These are phyloP conservation scores for Bufo gargarizans DNA, from an alignment of 2,113 vertebrate genomes.

Conservation along the genomic window DNA sequence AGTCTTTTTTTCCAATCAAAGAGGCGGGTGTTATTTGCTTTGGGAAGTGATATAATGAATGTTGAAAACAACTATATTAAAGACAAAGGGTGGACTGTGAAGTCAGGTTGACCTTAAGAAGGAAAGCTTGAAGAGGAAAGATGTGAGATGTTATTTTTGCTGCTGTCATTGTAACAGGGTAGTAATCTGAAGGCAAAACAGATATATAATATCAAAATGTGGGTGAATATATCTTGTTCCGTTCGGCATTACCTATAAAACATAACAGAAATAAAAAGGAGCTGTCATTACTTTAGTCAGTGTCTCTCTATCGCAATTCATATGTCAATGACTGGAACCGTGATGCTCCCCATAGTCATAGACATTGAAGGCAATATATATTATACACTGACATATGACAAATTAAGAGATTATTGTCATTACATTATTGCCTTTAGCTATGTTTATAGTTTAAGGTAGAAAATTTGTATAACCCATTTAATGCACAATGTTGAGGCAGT, in stretches of 20 bases:
- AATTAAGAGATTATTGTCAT: neutral
- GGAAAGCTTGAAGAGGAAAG: constrained; percentile 47
- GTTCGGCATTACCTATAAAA: constrained; percentile 23
- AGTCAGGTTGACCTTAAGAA: constrained; percentile 64
- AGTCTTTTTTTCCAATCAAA: constrained; percentile 73
- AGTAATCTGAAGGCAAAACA: constrained; percentile 45
- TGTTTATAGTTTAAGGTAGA: neutral
- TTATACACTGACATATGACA: neutral
- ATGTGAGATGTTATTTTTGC: constrained; percentile 49
- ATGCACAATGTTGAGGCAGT: neutral
- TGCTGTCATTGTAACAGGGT: constrained; percentile 44
- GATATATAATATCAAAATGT: constrained; percentile 27
- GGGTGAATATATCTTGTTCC: constrained; percentile 34
- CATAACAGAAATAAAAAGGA: constrained; percentile 22
- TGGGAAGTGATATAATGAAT: constrained; percentile 63
- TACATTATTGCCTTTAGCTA: neutral
- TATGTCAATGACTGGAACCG: neutral
- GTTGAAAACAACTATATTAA: constrained; percentile 57
- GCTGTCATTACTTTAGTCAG: neutral
- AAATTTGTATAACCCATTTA: neutral
- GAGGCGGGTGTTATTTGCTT: constrained; percentile 71
- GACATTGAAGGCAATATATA: neutral
- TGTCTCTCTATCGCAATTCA: neutral
- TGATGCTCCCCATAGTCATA: neutral
- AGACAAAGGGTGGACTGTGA: constrained; percentile 59